Percentiles rank a stretch among this genome's conserved stretches.
Conservation (phyloP, 2,888 invertebrate genomes). For the Scaptodrosophila latifasciaeformis region DNA sequence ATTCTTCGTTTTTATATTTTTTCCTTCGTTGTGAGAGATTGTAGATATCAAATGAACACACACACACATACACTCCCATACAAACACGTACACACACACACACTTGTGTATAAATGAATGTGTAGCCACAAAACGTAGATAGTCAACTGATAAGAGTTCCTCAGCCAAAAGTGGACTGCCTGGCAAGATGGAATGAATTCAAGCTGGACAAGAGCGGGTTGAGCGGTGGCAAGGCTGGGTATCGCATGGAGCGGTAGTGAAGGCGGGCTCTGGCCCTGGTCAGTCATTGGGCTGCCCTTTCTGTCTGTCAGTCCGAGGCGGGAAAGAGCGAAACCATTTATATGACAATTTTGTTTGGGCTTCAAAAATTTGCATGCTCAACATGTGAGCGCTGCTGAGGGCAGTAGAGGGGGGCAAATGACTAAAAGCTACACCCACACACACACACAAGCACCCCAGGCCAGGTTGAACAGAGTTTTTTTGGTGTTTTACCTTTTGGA, state of each 20-base stretch:
- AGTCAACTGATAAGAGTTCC: conserved; percentile 70
- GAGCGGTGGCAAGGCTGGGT: no score
- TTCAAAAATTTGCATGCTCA: not conserved
- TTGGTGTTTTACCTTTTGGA: conserved; percentile 4
- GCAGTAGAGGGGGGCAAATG: no score
- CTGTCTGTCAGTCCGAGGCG: no score
- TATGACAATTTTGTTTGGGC: not conserved
- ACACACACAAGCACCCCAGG: not conserved
- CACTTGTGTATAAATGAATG: conserved; percentile 66
- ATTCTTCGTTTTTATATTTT: conserved; percentile 63
- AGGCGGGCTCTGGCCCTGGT: no score
- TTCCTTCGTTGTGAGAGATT: conserved; percentile 61
- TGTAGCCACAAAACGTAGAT: conserved; percentile 72
- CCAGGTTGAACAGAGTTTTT: not conserved
- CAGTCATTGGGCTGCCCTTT: no score
- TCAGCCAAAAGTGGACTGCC: conserved; percentile 41
- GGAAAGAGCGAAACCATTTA: no score
- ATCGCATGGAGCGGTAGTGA: no score
- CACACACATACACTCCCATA: conserved; percentile 34
- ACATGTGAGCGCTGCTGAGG: no score
- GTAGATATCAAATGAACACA: conserved; percentile 60
- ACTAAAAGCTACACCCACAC: not conserved
- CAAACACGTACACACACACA: conserved; percentile 25
- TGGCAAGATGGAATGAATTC: conserved; percentile 24
- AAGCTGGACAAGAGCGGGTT: not conserved